Conservation (phyloP, 1,140 invertebrate genomes). For the Bombyx mandarina region DNA sequence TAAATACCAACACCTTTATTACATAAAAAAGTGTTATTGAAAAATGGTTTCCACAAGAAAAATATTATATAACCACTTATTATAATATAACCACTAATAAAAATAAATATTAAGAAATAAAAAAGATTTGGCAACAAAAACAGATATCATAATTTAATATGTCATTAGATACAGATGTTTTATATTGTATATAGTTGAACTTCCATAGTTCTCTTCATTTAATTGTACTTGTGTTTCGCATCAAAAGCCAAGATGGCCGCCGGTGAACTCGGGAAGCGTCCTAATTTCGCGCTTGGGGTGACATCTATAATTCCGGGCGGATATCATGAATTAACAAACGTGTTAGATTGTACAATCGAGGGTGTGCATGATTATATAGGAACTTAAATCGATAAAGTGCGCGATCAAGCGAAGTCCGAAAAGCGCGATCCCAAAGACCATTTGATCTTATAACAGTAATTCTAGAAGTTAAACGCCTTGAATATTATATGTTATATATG, state of each 20-base stretch:
- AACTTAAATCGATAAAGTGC: conserved; percentile 26
- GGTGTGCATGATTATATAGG: conserved; percentile 31
- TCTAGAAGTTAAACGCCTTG: no score
- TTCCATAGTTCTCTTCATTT: conserved; percentile 25
- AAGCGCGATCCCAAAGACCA: conserved; percentile 14
- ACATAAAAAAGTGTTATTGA: no score
- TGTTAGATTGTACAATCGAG: conserved; percentile 46
- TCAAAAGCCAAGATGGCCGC: conserved; percentile 55
- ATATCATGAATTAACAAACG: conserved; percentile 65
- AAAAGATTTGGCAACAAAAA: no score
- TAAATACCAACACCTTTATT: neutral
- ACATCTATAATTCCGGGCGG: conserved; percentile 60
- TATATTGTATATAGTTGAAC: no score
- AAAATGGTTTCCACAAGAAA: no score
- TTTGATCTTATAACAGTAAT: neutral
- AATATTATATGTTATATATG: no score
- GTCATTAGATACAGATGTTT: no score
- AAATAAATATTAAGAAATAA: no score
- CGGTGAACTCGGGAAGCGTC: conserved; percentile 19
- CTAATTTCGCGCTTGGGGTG: conserved; percentile 48
- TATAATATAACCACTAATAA: no score
- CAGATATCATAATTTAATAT: no score
- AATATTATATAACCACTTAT: no score
- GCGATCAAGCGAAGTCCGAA: neutral
- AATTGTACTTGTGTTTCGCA: conserved; percentile 30